Percentiles rank a stretch among this genome's conserved stretches.
Evolutionary conservation across 2,113 vertebrate species (phyloP).

Genomic region (Neolamprologus falcicula): DNA sequence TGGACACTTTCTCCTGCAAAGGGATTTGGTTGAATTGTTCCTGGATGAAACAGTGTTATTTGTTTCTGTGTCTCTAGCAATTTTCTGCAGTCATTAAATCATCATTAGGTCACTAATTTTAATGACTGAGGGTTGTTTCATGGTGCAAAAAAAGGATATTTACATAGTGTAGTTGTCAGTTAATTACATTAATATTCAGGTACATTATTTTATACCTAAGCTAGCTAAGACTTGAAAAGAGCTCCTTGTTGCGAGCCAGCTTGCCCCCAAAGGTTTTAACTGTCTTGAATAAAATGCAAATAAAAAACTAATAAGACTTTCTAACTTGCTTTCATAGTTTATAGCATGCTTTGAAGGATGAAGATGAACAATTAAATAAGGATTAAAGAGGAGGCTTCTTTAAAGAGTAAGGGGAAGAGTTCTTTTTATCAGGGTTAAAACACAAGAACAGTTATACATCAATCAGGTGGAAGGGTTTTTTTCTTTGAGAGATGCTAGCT

Average conservation of each 20-base stretch:
- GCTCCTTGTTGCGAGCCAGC: neutral
- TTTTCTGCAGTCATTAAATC: neutral
- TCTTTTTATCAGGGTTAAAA: neutral
- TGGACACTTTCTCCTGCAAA: neutral
- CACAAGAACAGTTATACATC: neutral
- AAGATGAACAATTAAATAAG: neutral
- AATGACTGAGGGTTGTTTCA: neutral
- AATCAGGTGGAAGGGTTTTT: neutral
- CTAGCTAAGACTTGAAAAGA: neutral
- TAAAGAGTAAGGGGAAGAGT: neutral
- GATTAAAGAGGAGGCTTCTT: neutral
- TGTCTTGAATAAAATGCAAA: neutral
- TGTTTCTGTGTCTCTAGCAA: neutral
- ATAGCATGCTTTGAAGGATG: neutral
- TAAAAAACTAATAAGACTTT: neutral
- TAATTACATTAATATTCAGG: neutral
- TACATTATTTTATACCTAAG: neutral
- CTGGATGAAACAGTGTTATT: neutral
- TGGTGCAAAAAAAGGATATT: neutral
- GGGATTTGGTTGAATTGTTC: neutral
- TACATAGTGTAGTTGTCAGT: neutral
- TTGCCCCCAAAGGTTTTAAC: neutral
- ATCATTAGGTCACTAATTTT: neutral
- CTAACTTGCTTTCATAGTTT: neutral
- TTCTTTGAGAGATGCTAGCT: neutral